Conservation (phyloP, 2,113 vertebrate species). For the Barnardius zonarius region DNA sequence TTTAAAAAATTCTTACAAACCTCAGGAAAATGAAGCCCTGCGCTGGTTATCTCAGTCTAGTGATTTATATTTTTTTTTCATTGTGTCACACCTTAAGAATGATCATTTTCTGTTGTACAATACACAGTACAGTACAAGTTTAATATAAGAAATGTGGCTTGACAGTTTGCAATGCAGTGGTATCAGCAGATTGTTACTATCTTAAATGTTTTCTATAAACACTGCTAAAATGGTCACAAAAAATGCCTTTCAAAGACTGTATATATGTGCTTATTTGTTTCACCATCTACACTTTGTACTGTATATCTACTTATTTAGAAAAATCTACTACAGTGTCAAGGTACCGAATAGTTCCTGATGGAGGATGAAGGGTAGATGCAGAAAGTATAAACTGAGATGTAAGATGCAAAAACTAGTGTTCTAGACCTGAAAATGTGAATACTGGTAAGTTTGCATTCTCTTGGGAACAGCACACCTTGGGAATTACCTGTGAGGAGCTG, state of each 20-base stretch:
- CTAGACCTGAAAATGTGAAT: constrained; percentile 45
- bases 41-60: constrained; percentile 69
- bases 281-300: constrained; percentile 61
- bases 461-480: background rate
- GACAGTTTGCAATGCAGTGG: constrained; percentile 59
- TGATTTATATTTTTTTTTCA: background rate
- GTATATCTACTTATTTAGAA: constrained; percentile 49
- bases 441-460: constrained; percentile 2
- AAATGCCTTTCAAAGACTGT: constrained; percentile 74
- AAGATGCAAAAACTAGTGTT: background rate
- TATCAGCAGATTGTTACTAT: constrained; percentile 49
- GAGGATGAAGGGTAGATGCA: background rate
- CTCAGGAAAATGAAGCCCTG: constrained; percentile 87
- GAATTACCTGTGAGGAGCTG: background rate
- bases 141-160: constrained; percentile 49
- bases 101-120: constrained; percentile 15
- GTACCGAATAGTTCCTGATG: constrained; percentile 27
- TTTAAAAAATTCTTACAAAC: constrained; percentile 82
- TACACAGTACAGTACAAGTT: constrained; percentile 44
- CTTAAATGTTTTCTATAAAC: constrained; percentile 66
- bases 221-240: constrained; percentile 71
- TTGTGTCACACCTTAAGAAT: constrained; percentile 36
- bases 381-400: background rate
- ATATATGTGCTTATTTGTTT: constrained; percentile 54
- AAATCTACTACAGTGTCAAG: constrained; percentile 24